phyloP scores from a whole-genome alignment of 1,140 invertebrate genomes.

The Gryllus bimaculatus region DNA sequence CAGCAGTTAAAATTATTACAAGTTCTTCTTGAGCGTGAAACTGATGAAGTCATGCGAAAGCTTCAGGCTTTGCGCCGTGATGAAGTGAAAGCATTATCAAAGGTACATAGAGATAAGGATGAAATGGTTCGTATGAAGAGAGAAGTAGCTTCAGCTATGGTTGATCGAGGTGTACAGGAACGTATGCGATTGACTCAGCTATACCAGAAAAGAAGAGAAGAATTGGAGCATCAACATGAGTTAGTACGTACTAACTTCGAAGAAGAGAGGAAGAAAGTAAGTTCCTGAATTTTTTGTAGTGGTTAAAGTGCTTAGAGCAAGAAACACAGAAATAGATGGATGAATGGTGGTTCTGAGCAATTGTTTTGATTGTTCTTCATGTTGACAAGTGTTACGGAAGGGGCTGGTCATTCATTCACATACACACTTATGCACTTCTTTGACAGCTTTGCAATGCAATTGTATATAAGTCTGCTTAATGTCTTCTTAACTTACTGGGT shows the following conservation, averaged over 20 bases:
- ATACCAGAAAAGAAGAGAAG: slow-evolving; percentile 63
- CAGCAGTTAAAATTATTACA: slow-evolving; percentile 65
- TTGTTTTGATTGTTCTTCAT: too few species aligned
- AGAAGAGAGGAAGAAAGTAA: slow-evolving; percentile 61
- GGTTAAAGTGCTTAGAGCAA: too few species aligned
- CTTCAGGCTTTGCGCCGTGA: slow-evolving; percentile 71
- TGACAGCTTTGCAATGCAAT: too few species aligned
- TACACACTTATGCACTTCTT: too few species aligned
- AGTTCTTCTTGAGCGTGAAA: slow-evolving; percentile 62
- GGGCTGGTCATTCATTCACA: too few species aligned
- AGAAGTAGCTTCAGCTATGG: slow-evolving; percentile 62
- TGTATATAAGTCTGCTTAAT: too few species aligned
- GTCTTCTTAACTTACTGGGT: too few species aligned
- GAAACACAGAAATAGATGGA: too few species aligned
- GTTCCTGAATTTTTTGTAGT: not conserved
- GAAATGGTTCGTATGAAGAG: slow-evolving; percentile 69
- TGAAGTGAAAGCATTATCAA: slow-evolving; percentile 73
- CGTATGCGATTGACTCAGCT: slow-evolving; percentile 61
- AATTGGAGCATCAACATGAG: slow-evolving; percentile 67
- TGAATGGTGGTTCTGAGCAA: too few species aligned
- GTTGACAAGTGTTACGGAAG: too few species aligned
- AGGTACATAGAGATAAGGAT: slow-evolving; percentile 77
- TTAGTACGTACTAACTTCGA: slow-evolving; percentile 56
- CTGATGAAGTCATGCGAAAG: slow-evolving; percentile 72
- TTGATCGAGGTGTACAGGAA: slow-evolving; percentile 74